Base-by-base conservation (phyloP, 2,113 vertebrate genomes). In the Uria aalge region DNA sequence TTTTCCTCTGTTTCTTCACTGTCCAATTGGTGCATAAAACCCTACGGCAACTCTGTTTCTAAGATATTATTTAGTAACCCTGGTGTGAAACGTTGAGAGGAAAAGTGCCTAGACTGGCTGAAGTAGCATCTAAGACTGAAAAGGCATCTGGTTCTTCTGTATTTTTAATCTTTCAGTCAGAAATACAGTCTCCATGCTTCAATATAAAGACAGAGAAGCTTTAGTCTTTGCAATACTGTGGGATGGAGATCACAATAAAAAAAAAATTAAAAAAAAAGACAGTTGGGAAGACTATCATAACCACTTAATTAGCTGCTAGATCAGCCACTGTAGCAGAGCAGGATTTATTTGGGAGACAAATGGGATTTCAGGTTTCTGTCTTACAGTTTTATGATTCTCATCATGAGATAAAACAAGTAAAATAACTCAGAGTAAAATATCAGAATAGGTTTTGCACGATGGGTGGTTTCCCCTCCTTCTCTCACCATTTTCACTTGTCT, bases 241-340 rank as follows among this genome's bases (percentile, higher is more conserved):
- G 71, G 50, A 69, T 68, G 67, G 62, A 78, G 62, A 47, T 79
- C 56, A 71, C 19, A 48, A 30, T 16, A 29, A 7, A 41, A 30
- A 40, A 34, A 80, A 34, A 56, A 50, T 38, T 38, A 9, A 9
- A 52, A 36, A 55, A 48, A 60, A 7, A 76, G 4, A 41, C 3
- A 43, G 50, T 66, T 38, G 30, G 40, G 67, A 90, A 91, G 47
- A 62, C 76, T 89, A 85, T 92, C 85, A 90, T 91, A 97, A 96
- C 79, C 78, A 80, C 91, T 97, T 96, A 98, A 96, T 97, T 95
- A 96, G 66, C 69, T 94, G 53, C 88, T 96, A 96, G 92, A 95
- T 92, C 78, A 91, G 88, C 74, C 89, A 86, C 91, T 94, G 83
- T 91, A 97, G 88, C 76, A 88, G 30, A 73, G 80, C 43, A 62